phyloP scores from a whole-genome alignment of 2,888 invertebrate genomes.

The Agriotes lineatus region DNA sequence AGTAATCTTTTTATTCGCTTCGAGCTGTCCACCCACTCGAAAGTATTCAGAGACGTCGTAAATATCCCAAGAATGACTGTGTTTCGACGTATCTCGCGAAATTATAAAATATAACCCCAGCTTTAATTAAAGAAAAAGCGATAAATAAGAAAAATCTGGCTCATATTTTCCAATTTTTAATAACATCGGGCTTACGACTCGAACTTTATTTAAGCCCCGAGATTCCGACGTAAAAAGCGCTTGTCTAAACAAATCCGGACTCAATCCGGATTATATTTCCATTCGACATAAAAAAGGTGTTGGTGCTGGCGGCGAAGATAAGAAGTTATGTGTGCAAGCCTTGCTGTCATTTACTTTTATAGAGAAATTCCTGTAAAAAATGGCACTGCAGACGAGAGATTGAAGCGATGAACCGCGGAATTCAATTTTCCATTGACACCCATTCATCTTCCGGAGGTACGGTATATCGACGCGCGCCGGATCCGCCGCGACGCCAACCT shows the following conservation, averaged over 20 bases:
- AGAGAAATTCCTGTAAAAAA: constrained; percentile 61
- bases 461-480: constrained; percentile 37
- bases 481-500: constrained; percentile 37
- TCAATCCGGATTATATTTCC: constrained; percentile 53
- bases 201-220: constrained; percentile 37
- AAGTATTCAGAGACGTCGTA: constrained; percentile 26
- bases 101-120: constrained; percentile 19
- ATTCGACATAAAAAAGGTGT: constrained; percentile 54
- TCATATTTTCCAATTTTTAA: constrained; percentile 37
- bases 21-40: constrained; percentile 29
- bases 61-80: constrained; percentile 25
- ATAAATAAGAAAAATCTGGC: constrained; percentile 28
- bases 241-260: constrained; percentile 54
- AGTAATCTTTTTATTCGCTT: constrained; percentile 31
- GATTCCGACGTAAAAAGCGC: constrained; percentile 48
- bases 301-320: constrained; percentile 56
- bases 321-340: constrained; percentile 60
- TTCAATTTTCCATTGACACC: constrained; percentile 78
- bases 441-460: constrained; percentile 59
- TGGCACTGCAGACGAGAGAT: constrained; percentile 63
- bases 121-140: constrained; percentile 22
- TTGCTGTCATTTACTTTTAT: constrained; percentile 61
- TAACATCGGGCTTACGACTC: constrained; percentile 26
- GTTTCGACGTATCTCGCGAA: constrained; percentile 7
- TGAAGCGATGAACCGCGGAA: constrained; percentile 77